Evolutionary conservation across 2,797 vertebrate species (phyloP).

Genomic region (Sciurus vulgaris): DNA sequence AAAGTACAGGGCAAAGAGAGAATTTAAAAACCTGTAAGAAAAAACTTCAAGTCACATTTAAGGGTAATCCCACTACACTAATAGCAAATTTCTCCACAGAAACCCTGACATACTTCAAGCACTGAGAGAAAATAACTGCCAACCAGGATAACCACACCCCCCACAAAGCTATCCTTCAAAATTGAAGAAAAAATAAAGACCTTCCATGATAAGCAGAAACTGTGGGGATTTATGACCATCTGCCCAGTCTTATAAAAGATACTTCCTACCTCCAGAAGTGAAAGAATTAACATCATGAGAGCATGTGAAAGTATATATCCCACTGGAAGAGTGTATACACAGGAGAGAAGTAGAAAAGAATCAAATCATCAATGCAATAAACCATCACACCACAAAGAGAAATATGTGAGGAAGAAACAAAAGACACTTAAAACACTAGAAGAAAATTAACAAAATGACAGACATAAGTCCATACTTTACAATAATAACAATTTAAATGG

Average conservation of each 20-base stretch:
- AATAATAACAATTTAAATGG: not conserved
- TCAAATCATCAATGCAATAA: not conserved
- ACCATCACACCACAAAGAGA: too few relatives aligned
- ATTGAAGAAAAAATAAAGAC: not conserved
- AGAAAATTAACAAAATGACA: not conserved
- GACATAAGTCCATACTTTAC: not conserved
- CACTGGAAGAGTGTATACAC: not conserved
- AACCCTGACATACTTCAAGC: too few relatives aligned
- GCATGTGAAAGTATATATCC: not conserved
- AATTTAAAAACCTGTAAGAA: not conserved
- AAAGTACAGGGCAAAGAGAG: not conserved
- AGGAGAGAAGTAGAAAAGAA: not conserved
- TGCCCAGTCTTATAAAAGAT: not conserved
- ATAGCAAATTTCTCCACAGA: not conserved
- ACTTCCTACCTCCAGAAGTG: not conserved
- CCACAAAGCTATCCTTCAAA: not conserved
- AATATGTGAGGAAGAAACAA: not conserved
- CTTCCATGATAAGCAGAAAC: not conserved
- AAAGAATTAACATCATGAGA: not conserved
- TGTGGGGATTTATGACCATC: too few relatives aligned
- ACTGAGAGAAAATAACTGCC: not conserved
- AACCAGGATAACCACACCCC: not conserved
- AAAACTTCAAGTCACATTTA: not conserved
- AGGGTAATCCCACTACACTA: not conserved
- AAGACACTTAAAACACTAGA: not conserved